These are phyloP conservation scores for Cephus pulcher DNA, from an alignment of 2,888 invertebrate genomes.

Conservation along the genomic window DNA sequence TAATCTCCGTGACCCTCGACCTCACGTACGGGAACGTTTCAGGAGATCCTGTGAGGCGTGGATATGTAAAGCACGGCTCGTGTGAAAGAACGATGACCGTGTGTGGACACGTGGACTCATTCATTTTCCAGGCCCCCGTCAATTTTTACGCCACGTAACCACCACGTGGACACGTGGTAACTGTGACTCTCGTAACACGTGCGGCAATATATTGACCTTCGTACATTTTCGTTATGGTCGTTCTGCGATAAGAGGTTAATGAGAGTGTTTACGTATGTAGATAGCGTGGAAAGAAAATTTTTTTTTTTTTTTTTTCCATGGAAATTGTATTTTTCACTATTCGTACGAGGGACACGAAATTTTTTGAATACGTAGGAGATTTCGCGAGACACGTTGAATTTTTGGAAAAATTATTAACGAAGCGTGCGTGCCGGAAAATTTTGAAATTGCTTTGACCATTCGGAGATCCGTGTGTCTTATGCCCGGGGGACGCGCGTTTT, in stretches of 20 bases:
- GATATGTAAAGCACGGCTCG: background rate
- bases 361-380: background rate
- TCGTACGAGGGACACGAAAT: background rate
- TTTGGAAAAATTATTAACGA: background rate
- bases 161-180: slow-evolving; percentile 19
- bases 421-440: background rate
- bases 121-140: slow-evolving; percentile 31
- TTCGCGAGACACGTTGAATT: background rate
- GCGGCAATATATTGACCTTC: background rate
- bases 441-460: background rate
- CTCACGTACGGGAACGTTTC: background rate
- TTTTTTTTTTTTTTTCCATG: background rate
- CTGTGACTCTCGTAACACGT: background rate
- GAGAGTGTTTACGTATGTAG: background rate
- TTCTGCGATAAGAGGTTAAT: background rate
- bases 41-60: background rate
- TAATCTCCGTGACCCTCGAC: background rate
- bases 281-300: background rate
- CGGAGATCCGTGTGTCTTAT: background rate
- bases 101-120: slow-evolving; percentile 24
- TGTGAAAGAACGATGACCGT: background rate
- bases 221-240: background rate
- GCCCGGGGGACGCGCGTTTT: slow-evolving; percentile 16
- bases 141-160: slow-evolving; percentile 34
- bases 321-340: background rate